Base-by-base conservation (phyloP, 1,140 invertebrate species). In the Tetraneura akinire region DNA sequence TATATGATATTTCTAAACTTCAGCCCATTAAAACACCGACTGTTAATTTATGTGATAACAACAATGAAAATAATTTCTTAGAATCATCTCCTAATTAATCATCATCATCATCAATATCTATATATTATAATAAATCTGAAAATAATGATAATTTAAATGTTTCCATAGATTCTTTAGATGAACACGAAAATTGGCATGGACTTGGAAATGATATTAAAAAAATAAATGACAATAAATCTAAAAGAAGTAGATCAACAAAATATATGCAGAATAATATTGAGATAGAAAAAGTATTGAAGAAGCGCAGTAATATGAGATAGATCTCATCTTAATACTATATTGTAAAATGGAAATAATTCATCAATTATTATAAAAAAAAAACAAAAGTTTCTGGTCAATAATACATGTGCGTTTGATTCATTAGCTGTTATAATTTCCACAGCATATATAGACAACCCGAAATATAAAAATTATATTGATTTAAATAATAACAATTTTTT, bases 361-460 rank as follows among this genome's bases (percentile, higher is more conserved):
- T 60, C 57, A 29, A 26, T 60, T 11, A 60, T 60, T n/a, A 60
- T 29, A 8, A 5, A 60, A 8, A 60, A 60, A 29, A 60, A 29
- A 60, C 4, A 21, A 29, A 62, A 9, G 13, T 57, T 23, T 13
- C 23, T 57, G 2, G 11, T 57, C 1, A 21, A 57, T 13, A 57
- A 57, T 14, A 57, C 55, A 23, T 57, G 55, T 57, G 55, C 55
- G 21, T 57, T 9, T 14, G 55, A 57, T 3, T 57, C 55, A 23
- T n/a, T 57, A 5, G 55, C 55, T 14, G 21, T 60, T 6, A 60
- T 60, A 14, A 60, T 60, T 29, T 26, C 55, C 1, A 60, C 21
- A 60, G 55, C 55, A 60, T 60, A 60, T 60, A 3, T 60, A 60
- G 55, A 60, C 23, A 60, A 60, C 26, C 10, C 23, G 13, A 60